Conservation (phyloP, 2,797 vertebrate species). For the Rhincodon typus region DNA sequence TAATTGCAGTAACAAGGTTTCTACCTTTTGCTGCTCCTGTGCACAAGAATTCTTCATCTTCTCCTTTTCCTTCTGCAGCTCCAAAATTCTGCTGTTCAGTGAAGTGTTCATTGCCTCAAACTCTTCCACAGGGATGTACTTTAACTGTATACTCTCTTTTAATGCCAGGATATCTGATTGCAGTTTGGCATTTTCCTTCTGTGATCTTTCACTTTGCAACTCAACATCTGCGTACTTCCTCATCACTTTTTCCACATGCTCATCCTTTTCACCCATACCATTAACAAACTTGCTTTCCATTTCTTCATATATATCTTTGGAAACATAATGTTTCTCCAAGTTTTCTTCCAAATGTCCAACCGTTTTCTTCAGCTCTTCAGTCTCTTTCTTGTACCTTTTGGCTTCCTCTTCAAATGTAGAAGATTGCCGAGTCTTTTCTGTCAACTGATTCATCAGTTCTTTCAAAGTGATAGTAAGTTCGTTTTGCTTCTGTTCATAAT, state of each 20-base stretch:
- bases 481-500: constrained; percentile 68
- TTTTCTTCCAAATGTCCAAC: constrained; percentile 60
- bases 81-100: constrained; percentile 57
- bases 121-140: constrained; percentile 57
- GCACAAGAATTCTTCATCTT: constrained; percentile 52
- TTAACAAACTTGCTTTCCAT: constrained; percentile 55
- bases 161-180: constrained; percentile 54
- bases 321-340: constrained; percentile 56
- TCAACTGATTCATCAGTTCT: constrained; percentile 61
- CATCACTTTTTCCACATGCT: constrained; percentile 60
- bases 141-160: constrained; percentile 61
- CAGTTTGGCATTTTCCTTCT: constrained; percentile 57
- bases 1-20: constrained; percentile 62
- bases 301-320: constrained; percentile 57
- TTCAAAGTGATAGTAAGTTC: constrained; percentile 57
- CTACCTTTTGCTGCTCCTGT: constrained; percentile 55
- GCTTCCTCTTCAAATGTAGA: constrained; percentile 53
- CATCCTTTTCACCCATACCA: constrained; percentile 57
- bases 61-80: constrained; percentile 62
- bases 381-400: constrained; percentile 57
- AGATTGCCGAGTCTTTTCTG: constrained; percentile 57
- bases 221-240: constrained; percentile 53
- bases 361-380: constrained; percentile 57
- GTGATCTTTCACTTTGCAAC: constrained; percentile 54
- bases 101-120: constrained; percentile 64